These are phyloP conservation scores for Pseudomyrmex gracilis DNA, from an alignment of 1,140 invertebrate genomes.

Conservation along the genomic window DNA sequence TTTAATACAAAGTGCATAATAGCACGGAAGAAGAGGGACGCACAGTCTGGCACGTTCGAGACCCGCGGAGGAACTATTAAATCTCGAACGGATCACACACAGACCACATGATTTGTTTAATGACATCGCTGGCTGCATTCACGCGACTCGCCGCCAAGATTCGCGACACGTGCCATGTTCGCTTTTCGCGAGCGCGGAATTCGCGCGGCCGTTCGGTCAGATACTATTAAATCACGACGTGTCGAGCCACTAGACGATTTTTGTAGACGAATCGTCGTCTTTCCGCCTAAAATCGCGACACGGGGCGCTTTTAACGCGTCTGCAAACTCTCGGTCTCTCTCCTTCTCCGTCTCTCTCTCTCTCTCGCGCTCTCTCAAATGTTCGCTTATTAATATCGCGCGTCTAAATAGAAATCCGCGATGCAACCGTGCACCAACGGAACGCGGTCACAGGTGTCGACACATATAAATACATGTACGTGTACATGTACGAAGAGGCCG, in stretches of 20 bases:
- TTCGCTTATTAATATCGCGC: conserved; percentile 68
- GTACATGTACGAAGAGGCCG: background rate
- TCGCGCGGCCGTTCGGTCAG: conserved; percentile 45
- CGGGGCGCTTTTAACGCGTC: conserved; percentile 2
- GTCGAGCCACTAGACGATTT: conserved; percentile 40
- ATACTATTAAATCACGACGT: conserved; percentile 34
- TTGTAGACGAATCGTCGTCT: conserved; percentile 49
- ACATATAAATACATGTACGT: background rate
- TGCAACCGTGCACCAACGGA: conserved; percentile 28
- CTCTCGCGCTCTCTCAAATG: background rate
- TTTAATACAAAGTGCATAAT: conserved; percentile 13
- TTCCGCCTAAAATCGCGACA: conserved; percentile 1
- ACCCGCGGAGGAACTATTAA: conserved; percentile 62
- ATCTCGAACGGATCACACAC: conserved; percentile 51
- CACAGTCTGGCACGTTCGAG: conserved; percentile 49
- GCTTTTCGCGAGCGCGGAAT: conserved; percentile 38
- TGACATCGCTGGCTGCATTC: conserved; percentile 57
- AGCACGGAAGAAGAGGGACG: conserved; percentile 52
- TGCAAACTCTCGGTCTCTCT: background rate
- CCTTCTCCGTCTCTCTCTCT: background rate
- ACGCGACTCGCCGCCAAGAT: conserved; percentile 38
- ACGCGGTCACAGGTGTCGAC: conserved; percentile 68
- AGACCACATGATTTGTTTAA: conserved; percentile 66
- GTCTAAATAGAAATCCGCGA: conserved; percentile 60
- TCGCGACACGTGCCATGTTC: conserved; percentile 28